Conservation (phyloP, 2,888 invertebrate genomes). For the Polydrusus pterygomalis region DNA sequence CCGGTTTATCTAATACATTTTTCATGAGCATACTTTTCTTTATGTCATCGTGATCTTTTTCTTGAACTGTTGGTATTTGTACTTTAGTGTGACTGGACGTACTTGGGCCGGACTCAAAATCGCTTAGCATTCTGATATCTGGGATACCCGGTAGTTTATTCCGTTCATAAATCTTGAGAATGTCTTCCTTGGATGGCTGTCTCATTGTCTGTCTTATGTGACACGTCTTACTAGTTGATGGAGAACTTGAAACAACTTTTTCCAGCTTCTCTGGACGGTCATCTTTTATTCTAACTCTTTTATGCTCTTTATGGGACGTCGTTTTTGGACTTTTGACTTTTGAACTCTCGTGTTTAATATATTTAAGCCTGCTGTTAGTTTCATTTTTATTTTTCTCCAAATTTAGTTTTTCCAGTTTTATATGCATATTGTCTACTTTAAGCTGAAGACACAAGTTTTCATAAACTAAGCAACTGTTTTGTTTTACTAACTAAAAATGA, state of each 20-base stretch:
- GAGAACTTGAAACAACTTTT: conserved; percentile 52
- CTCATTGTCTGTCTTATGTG: conserved; percentile 34
- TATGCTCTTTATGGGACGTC: conserved; percentile 49
- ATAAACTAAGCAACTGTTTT: conserved; percentile 69
- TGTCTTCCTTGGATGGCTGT: conserved; percentile 48
- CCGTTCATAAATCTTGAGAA: conserved; percentile 64
- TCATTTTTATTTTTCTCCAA: conserved; percentile 63
- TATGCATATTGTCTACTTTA: conserved; percentile 66
- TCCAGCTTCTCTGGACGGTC: conserved; percentile 61
- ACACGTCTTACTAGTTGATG: conserved; percentile 29
- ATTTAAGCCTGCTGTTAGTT: conserved; percentile 64
- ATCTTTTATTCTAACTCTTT: conserved; percentile 57
- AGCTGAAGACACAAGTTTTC: conserved; percentile 70
- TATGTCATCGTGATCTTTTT: conserved; percentile 9
- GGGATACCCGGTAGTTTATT: conserved; percentile 59
- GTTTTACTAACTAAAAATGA: conserved; percentile 67
- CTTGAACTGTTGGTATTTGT: conserved; percentile 32
- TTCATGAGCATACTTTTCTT: conserved; percentile 43
- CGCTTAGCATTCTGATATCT: conserved; percentile 60
- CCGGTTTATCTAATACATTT: conserved; percentile 56
- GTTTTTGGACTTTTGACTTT: conserved; percentile 30
- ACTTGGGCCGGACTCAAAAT: conserved; percentile 21
- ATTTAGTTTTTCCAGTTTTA: conserved; percentile 64
- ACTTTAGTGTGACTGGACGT: conserved; percentile 10
- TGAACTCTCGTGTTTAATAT: conserved; percentile 56